Evolutionary conservation across 2,113 vertebrate species (phyloP).

Genomic region (Leptosomus discolor): DNA sequence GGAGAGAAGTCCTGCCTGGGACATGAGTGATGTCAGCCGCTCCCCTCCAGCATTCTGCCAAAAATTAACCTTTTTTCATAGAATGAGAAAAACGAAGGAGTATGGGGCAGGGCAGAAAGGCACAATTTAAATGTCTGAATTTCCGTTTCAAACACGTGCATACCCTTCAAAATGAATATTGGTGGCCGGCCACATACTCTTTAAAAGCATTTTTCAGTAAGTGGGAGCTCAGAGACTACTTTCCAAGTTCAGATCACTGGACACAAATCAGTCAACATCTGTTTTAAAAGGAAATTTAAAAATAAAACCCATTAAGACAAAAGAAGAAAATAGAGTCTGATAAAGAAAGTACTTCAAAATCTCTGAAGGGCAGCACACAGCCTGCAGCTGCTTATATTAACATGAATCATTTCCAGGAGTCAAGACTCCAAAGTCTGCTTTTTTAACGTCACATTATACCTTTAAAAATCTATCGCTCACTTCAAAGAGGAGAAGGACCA

Average conservation of each 20-base stretch:
- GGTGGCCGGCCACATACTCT: not conserved
- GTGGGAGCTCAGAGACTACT: not conserved
- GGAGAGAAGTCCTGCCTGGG: not conserved
- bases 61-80: not conserved
- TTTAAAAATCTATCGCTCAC: not conserved
- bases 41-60: not conserved
- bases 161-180: not conserved
- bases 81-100: not conserved
- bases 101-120: not conserved
- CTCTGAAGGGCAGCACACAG: not conserved
- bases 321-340: not conserved
- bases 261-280: not conserved
- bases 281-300: not conserved
- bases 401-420: not conserved
- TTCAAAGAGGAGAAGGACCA: not conserved
- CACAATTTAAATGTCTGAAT: not conserved
- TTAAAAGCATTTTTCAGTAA: not conserved
- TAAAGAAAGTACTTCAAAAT: not conserved
- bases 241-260: not conserved
- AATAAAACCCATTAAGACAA: not conserved
- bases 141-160: not conserved
- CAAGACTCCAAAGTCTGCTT: not conserved
- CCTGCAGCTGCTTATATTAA: not conserved
- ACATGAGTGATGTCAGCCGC: fast-evolving
- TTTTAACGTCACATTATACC: not conserved